Conservation (phyloP, 2,113 vertebrate genomes). For the Reinhardtius hippoglossoides region DNA sequence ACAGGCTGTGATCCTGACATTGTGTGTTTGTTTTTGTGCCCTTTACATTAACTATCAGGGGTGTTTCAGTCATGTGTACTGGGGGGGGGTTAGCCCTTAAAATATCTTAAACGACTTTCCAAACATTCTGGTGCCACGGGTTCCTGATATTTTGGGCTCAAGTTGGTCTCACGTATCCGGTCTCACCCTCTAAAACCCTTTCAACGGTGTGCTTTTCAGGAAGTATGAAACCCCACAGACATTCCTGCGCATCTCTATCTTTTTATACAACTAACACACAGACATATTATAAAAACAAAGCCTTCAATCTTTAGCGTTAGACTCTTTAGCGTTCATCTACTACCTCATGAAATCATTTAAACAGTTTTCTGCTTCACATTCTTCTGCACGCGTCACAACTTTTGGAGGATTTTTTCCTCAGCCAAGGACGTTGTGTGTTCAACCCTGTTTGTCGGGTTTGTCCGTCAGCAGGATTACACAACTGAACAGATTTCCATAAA, state of each 20-base stretch:
- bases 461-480: too few relatives aligned
- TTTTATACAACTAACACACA: neutral
- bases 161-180: neutral
- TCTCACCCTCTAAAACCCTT: slow-evolving; percentile 1
- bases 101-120: slow-evolving; percentile 25
- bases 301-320: slow-evolving; percentile 3
- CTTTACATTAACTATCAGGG: slow-evolving; percentile 18
- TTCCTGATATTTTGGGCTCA: slow-evolving; percentile 13
- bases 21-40: neutral
- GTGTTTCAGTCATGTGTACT: slow-evolving; percentile 28
- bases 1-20: slow-evolving; percentile 20
- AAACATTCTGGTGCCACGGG: neutral
- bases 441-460: too few relatives aligned
- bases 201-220: slow-evolving; percentile 59
- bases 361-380: neutral
- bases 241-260: slow-evolving; percentile 4
- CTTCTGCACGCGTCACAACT: neutral
- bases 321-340: neutral
- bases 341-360: slow-evolving; percentile 1
- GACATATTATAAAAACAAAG: neutral
- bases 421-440: too few relatives aligned
- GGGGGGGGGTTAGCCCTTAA: slow-evolving; percentile 70
- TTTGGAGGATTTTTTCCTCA: neutral
- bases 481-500: neutral
- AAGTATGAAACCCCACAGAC: slow-evolving; percentile 23